Evolutionary conservation across 2,113 vertebrate species (phyloP), one percentile per base, ranked within the genome.

Genomic region (Nipponia nippon): DNA sequence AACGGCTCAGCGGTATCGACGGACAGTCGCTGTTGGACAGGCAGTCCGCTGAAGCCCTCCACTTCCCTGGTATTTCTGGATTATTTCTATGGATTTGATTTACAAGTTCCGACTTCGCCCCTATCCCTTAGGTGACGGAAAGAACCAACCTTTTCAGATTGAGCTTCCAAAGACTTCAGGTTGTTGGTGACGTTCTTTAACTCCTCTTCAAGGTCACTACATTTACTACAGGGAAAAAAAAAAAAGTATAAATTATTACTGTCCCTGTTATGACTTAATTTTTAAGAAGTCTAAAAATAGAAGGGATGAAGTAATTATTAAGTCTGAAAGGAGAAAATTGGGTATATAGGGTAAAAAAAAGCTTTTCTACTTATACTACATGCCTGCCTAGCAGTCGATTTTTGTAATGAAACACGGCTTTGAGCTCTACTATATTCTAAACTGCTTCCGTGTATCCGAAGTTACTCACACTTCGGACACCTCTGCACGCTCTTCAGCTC

Each of bases 111-210:
- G 16, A n/a, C 38, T 80, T 38, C 44, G 25, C 25, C 34, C 16
- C 3, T 10, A 5, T 30, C 34, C 61, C 32, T 47, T 7, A 19
- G 26, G 50, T 84, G 42, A 30, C 12, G 6, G 52, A 23, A 83
- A 38, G 61, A 73, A 96, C 98, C 80, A 23, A 99, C 99, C 99
- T 99, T 99, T 65, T 99, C 99, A 42, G 99, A 99, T 25, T 99
- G 99, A 86, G 99, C 99, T 97, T 99, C 99, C n/a, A 99, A 98
- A 2, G 99, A 99, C 87, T 99, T 99, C 59, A 99, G 98, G 92
- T 99, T 99, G 98, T 99, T 99, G n/a, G 99, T 99, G 96, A 99
- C 99, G 1, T 99, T 99, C 97, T 99, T 99, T 70, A 99, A 97
- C 83, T 99, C 99, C 89, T 99, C 99, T 70, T 99, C 99, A 76